Evolutionary conservation across 2,888 invertebrate genomes (phyloP), one percentile per base, ranked within the genome.

Genomic region (Drosophila prostipennis): DNA sequence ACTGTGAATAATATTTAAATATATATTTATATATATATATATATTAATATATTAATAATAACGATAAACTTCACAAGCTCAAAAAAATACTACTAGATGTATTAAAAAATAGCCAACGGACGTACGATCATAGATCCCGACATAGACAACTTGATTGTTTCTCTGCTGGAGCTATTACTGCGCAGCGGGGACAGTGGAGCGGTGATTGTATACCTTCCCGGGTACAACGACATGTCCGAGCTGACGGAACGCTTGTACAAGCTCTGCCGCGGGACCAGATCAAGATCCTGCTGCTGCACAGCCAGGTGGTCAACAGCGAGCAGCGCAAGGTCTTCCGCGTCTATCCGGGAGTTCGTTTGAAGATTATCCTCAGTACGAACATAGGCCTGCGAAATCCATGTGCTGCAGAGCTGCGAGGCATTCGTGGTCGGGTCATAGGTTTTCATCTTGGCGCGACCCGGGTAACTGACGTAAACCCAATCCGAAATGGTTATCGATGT

Each of bases 281-380:
- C 68, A 72, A 94, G 77, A 93, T 98, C 32, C 96, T 96, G 86
- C 94, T 96, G 42, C 93, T 99, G 7, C 99, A 99, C 90, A 97
- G 98, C 23, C 96, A 97, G 82, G 97, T 99, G 96, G 97, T 97
- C 89, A 40, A 19, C 3, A 49, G 93, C 7, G 97, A 97, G 83
- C 98, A 98, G 91, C 96, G 96, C 89, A 91, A 93, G 4, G 95
- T 95, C 0, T 98, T 99, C 91, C 94, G 94, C 65, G 93, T 32
- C 93, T 95, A 1, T 16, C 58, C 59, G 94, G 94, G 59, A 8
- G n/a, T 73, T 2, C 63, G 60, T 0, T 93, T 98, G 23, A 99
- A 99, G 92, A 96, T 99, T 60, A 96, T 98, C 43, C 93, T 99
- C n/a, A 95, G 98, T 0, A 99, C 99, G 0, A 99, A 99, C n/a